Evolutionary conservation across 2,797 vertebrate species (phyloP).

Genomic region (Pipistrellus kuhlii): DNA sequence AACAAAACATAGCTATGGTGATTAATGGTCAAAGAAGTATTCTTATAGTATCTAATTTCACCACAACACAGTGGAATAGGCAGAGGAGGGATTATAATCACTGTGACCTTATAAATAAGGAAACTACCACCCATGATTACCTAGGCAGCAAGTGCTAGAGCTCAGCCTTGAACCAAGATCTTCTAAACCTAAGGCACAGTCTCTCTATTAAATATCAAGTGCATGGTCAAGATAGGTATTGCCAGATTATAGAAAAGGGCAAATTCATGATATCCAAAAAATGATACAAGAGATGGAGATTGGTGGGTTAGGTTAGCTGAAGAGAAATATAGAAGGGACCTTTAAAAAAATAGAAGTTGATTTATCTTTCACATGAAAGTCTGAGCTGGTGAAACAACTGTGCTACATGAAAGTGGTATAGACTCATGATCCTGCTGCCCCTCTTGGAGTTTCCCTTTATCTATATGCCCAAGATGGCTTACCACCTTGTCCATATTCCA

Average conservation of each 20-base stretch:
- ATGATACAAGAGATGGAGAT: not conserved
- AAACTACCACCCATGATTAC: not conserved
- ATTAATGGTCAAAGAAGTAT: not conserved
- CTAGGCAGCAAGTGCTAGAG: not conserved
- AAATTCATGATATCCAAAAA: not conserved
- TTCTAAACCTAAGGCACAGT: not conserved
- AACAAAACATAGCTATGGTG: not conserved
- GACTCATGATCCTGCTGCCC: not conserved
- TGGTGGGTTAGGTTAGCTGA: not conserved
- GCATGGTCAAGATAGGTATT: not conserved
- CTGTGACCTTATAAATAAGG: not conserved
- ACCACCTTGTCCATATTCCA: not conserved
- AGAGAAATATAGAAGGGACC: not conserved
- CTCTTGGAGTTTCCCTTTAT: not conserved
- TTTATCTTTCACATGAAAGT: not conserved
- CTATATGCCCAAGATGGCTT: not conserved
- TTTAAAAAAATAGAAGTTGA: not conserved
- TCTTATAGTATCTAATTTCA: not conserved
- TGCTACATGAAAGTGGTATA: not conserved
- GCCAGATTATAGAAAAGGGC: not conserved
- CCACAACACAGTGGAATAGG: not conserved
- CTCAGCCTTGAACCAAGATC: not conserved
- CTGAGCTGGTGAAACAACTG: not conserved
- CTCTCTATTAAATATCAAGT: not conserved
- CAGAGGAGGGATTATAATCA: not conserved